Evolutionary conservation across 2,888 invertebrate genomes (phyloP).

Genomic region (Drosophila mimica): DNA sequence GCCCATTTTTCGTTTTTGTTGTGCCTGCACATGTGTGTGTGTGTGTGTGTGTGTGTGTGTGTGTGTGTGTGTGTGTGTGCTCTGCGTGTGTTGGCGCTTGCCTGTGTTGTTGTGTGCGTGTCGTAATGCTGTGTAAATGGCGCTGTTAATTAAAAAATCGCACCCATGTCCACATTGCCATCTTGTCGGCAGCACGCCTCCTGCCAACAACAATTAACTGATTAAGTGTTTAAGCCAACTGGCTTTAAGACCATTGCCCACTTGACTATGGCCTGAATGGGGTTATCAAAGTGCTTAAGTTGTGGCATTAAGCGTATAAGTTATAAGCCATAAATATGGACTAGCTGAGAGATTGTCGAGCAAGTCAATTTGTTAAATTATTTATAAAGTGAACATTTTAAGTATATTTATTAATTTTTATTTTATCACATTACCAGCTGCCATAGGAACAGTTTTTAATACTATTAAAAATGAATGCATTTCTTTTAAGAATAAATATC

Average conservation of each 20-base stretch:
- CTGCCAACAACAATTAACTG: constrained; percentile 73
- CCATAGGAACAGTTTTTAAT: too few relatives aligned
- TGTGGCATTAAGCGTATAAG: constrained; percentile 18
- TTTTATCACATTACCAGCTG: neutral
- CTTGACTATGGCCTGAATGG: constrained; percentile 12
- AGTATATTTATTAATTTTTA: neutral
- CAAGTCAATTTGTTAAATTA: neutral
- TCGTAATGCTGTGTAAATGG: constrained; percentile 76
- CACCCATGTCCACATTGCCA: constrained; percentile 34
- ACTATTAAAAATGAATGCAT: neutral
- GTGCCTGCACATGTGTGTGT: constrained; percentile 9
- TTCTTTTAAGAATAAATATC: neutral
- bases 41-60: neutral
- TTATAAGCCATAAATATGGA: neutral
- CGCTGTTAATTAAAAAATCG: constrained; percentile 76
- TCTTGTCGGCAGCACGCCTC: constrained; percentile 32
- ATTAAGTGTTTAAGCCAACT: constrained; percentile 72
- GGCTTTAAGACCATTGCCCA: constrained; percentile 54
- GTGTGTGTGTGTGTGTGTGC: constrained; percentile 4
- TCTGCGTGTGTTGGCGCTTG: neutral
- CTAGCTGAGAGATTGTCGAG: neutral
- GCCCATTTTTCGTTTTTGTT: constrained; percentile 73
- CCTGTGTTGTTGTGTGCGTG: constrained; percentile 20
- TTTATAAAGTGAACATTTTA: neutral
- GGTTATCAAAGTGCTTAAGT: constrained; percentile 23